phyloP scores from a whole-genome alignment of 2,113 vertebrate genomes.

The Proterorhinus semilunaris region DNA sequence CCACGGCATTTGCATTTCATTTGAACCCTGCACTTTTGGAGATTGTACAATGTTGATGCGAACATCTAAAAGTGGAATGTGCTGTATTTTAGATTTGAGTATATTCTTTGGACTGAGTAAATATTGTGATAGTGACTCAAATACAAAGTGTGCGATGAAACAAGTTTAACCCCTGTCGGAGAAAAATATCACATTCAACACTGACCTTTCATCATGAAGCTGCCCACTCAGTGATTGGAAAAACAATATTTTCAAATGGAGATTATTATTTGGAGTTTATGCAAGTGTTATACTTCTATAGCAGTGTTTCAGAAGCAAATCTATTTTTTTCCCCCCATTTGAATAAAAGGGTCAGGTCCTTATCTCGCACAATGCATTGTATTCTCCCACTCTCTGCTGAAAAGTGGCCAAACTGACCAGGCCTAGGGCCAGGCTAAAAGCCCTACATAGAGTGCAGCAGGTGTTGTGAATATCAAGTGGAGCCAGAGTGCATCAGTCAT shows the following conservation, averaged over 20 bases:
- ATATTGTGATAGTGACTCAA: not conserved
- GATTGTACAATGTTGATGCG: not conserved
- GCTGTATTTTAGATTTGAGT: not conserved
- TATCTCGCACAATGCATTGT: constrained; percentile 1
- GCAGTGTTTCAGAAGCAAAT: not conserved
- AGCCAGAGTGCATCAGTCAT: constrained; percentile 36
- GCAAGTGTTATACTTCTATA: not conserved
- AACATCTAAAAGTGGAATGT: constrained; percentile 1
- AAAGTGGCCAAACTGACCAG: constrained; percentile 13
- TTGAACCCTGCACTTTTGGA: not conserved
- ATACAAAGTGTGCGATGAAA: not conserved
- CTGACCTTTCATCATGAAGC: not conserved
- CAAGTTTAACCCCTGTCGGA: not conserved
- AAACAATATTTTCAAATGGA: constrained; percentile 4
- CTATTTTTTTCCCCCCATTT: not conserved
- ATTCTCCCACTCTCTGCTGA: constrained; percentile 8
- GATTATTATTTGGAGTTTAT: not conserved
- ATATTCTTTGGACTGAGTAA: not conserved
- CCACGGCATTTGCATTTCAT: constrained; percentile 5
- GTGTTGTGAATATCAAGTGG: constrained; percentile 55
- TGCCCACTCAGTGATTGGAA: constrained; percentile 5
- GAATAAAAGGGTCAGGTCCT: not conserved
- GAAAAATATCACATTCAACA: constrained; percentile 3
- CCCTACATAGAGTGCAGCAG: constrained; percentile 36
- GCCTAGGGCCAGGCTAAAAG: constrained; percentile 25